phyloP scores from a whole-genome alignment of 2,797 vertebrate genomes.

The Mycteria americana region DNA sequence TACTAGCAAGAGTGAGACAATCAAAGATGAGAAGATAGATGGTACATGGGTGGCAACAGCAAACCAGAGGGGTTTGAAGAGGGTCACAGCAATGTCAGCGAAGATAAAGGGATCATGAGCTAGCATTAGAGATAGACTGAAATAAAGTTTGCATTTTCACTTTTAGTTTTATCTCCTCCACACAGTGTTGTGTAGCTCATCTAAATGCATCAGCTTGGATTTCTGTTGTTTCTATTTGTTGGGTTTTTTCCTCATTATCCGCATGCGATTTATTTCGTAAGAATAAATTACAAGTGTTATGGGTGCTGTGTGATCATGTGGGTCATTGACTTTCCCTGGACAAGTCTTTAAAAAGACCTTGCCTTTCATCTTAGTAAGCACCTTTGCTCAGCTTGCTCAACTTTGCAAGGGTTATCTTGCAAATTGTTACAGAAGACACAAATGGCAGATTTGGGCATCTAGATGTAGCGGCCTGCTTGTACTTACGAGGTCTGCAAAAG shows the following conservation, averaged over 20 bases:
- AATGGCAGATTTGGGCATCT: slow-evolving; percentile 22
- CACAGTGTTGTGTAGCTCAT: not conserved
- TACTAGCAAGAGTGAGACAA: not conserved
- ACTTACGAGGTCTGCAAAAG: not conserved
- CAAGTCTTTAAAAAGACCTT: not conserved
- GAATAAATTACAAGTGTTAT: not conserved
- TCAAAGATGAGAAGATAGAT: not conserved
- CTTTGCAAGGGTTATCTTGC: slow-evolving; percentile 9
- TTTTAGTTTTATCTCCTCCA: not conserved
- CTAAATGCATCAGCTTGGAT: not conserved
- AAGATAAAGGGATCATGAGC: not conserved
- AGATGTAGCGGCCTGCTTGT: slow-evolving; percentile 10
- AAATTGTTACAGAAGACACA: slow-evolving; percentile 33
- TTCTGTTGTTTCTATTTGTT: not conserved
- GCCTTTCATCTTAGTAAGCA: slow-evolving; percentile 16
- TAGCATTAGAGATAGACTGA: not conserved
- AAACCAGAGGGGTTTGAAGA: not conserved
- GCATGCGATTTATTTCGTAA: not conserved
- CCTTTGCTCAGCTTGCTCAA: not conserved
- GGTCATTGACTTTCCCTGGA: not conserved
- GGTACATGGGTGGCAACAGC: not conserved
- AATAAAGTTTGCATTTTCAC: not conserved
- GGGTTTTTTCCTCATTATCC: not conserved
- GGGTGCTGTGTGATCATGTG: not conserved
- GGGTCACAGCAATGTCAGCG: not conserved